Evolutionary conservation across 2,113 vertebrate genomes (phyloP).

Genomic region (Dromas ardeola): DNA sequence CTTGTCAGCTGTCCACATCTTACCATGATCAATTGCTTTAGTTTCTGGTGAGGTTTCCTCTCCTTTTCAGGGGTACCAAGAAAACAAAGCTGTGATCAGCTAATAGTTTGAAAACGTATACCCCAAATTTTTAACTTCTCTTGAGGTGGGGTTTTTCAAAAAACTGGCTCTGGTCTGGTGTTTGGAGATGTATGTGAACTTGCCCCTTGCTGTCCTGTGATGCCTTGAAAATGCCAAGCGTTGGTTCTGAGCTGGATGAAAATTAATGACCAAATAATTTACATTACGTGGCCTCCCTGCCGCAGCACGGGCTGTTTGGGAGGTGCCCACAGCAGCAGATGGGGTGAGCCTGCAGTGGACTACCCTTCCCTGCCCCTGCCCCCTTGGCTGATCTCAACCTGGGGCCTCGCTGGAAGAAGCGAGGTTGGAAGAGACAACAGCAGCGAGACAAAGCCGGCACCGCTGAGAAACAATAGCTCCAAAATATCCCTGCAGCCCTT

Average conservation of each 20-base stretch:
- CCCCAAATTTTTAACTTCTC: neutral
- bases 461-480: neutral
- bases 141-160: neutral
- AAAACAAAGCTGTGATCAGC: neutral
- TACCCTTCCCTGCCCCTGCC: neutral
- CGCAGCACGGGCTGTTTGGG: neutral
- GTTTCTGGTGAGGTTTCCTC: neutral
- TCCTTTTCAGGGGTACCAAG: neutral
- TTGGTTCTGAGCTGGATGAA: neutral
- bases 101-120: neutral
- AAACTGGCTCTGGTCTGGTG: neutral
- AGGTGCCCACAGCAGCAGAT: neutral
- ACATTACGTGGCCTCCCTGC: rapidly evolving
- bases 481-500: neutral
- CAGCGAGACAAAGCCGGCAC: neutral
- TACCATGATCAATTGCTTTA: neutral
- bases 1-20: neutral
- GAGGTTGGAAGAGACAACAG: neutral
- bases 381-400: neutral
- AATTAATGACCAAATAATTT: neutral
- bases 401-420: neutral
- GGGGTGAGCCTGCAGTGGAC: neutral
- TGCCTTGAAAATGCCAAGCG: neutral
- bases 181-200: neutral
- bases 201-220: neutral